Base-by-base conservation (phyloP, 2,797 vertebrate genomes). In the Channa striata region DNA sequence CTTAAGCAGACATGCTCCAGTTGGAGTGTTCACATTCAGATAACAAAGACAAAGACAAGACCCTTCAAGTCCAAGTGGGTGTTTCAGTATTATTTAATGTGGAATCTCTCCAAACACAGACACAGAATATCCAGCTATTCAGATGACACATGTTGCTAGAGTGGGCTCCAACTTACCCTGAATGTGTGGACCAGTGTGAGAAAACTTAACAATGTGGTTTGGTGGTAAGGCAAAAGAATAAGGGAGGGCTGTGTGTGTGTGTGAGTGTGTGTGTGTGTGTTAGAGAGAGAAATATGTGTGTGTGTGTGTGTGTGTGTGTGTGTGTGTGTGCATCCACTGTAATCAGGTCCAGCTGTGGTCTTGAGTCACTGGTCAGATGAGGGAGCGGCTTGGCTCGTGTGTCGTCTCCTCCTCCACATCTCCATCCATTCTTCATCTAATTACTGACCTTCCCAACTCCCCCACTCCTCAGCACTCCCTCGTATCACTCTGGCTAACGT, bases 331-430 rank as follows among this genome's bases (percentile, higher is more conserved):
- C 59, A 19, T 80, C 42, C 39, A 73, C 47, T 51, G 50, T 94
- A 94, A 95, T 94, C 59, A n/a, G 79, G 79, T 84, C 91, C 94
- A 94, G 93, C 92, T 95, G 94, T 91, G 89, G 86, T 93, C 82
- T 93, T 87, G 88, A 92, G 91, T 92, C 90, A 85, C 82, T 77
- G 86, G 92, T 92, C 91, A 93, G 86, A 93, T 77, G 79, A 91
- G 86, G 83, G 85, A 90, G 73, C 33, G 23, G 80, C 77, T 90
- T 92, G 83, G 89, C 91, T 85, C 83, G 33, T 69, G 82, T 68
- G 49, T 77, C 40, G 12, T 75, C 77, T 54, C 87, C 87, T 85
- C 87, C 86, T 87, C 83, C 82, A 78, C 77, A 79, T 91, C 86
- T 81, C 84, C 60, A 74, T 90, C 77, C 81, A 89, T 90, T 90